Evolutionary conservation across 2,888 invertebrate species (phyloP), one percentile per base, ranked within the genome.

Genomic region (Limnephilus auricula): DNA sequence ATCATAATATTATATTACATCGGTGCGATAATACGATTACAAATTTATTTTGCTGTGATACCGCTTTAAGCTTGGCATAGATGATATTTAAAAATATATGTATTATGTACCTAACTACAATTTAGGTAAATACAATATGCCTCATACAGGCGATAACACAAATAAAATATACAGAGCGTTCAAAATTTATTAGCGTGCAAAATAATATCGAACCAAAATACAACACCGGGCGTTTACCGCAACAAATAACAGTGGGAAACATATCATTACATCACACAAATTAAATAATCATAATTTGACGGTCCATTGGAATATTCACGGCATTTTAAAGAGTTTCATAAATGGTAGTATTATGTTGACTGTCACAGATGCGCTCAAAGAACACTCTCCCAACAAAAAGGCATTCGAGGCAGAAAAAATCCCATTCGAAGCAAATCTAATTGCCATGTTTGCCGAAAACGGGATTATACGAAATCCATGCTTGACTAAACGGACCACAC

Each of bases 401-500:
- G n/a, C 30, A 79, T 89, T 30, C 89, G 89, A 89, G 15, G 79
- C 89, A 88, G 37, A 85, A 90, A 90, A 40, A 79, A 90, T 87
- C 30, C 80, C 78, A 87, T 90, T 90, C 82, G 86, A 32, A 87
- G 88, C 88, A 88, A 87, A 82, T 45, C 90, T 80, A 90, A 90
- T 87, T 45, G 90, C 40, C 78, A 9, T 87, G 78, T 87, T 89
- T 89, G 89, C 89, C 89, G 79, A 79, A 89, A 79, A 89, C 89
- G 89, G 89, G 89, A 89, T 89, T 89, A 79, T 79, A 89, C 25
- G 31, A 86, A 40, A 84, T 90, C 80, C 78, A 90, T 84, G 90
- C 90, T 86, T 86, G 78, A 90, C 90, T 90, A 86, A 86, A 79
- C 86, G 90, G 90, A 90, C 90, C 90, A 90, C 90, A 90, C 90